Percentiles rank a stretch among this genome's conserved stretches.
Conservation (phyloP, 2,888 invertebrate genomes). For the Bombyx huttoni region DNA sequence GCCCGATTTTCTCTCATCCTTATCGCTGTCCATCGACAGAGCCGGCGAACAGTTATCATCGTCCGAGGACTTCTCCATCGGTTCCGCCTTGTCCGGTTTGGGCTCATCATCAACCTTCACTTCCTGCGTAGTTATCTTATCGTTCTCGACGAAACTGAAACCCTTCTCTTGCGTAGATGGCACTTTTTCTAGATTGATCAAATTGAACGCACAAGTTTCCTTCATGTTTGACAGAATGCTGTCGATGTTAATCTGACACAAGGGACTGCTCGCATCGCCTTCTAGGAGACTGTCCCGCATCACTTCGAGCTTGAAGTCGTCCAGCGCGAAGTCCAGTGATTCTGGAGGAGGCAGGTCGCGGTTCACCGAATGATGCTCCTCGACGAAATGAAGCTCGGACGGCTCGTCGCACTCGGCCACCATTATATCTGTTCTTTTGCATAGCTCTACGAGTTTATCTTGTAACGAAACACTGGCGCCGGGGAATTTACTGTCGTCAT, state of each 20-base stretch:
- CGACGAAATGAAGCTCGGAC: constrained; percentile 53
- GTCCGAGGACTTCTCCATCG: constrained; percentile 71
- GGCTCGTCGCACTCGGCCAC: constrained; percentile 63
- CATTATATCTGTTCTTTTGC: constrained; percentile 61
- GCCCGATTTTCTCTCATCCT: constrained; percentile 55
- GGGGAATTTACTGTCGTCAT: constrained; percentile 22
- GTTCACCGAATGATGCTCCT: constrained; percentile 55
- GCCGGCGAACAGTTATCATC: constrained; percentile 68
- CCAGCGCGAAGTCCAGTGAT: constrained; percentile 50
- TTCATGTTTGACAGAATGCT: constrained; percentile 57
- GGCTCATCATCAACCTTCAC: constrained; percentile 48
- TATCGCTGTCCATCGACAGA: constrained; percentile 71
- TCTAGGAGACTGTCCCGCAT: constrained; percentile 61
- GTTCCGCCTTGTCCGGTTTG: constrained; percentile 33
- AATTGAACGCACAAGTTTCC: constrained; percentile 52
- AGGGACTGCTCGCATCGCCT: constrained; percentile 47
- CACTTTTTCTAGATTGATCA: constrained; percentile 56
- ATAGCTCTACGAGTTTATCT: constrained; percentile 53
- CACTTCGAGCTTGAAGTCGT: constrained; percentile 57
- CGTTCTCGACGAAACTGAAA: constrained; percentile 51
- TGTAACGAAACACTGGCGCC: constrained; percentile 38
- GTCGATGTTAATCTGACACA: constrained; percentile 61
- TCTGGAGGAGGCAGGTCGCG: constrained; percentile 51
- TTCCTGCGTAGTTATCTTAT: constrained; percentile 53
- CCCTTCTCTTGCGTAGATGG: constrained; percentile 48